A percentile compares a stretch with the other conserved stretches of the same genome.
These are phyloP conservation scores for Elephas maximus DNA, from an alignment of 2,113 vertebrate genomes.

Conservation along the genomic window DNA sequence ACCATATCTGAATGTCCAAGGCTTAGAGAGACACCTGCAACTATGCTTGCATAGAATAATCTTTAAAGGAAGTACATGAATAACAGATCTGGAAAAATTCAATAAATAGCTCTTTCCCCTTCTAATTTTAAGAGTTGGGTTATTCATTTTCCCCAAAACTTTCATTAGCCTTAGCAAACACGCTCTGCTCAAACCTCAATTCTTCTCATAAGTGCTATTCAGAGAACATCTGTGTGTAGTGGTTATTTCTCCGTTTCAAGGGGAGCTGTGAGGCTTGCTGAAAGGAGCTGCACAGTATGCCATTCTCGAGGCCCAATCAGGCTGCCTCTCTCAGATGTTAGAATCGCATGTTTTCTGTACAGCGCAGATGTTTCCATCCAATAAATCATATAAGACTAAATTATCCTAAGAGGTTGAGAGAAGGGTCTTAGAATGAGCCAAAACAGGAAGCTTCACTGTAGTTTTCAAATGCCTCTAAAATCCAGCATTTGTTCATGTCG, in stretches of 20 bases:
- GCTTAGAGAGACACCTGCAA: neutral
- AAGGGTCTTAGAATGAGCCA: slow-evolving; percentile 23
- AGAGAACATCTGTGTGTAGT: slow-evolving; percentile 58
- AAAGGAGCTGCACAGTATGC: slow-evolving; percentile 20
- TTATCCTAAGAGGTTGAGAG: slow-evolving; percentile 51
- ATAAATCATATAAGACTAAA: neutral
- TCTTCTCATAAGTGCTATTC: slow-evolving; percentile 57
- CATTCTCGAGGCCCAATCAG: slow-evolving; percentile 59
- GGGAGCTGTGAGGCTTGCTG: neutral
- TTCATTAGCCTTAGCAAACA: slow-evolving; percentile 68
- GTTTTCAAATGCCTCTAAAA: slow-evolving; percentile 55
- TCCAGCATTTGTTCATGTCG: slow-evolving; percentile 18
- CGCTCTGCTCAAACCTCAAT: neutral
- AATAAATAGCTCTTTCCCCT: slow-evolving; percentile 75
- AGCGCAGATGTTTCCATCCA: slow-evolving; percentile 24
- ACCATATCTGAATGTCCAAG: neutral
- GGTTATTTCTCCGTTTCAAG: slow-evolving; percentile 34
- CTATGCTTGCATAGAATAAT: neutral
- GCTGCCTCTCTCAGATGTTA: slow-evolving; percentile 66
- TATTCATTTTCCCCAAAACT: slow-evolving; percentile 70
- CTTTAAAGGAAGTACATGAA: slow-evolving; percentile 69
- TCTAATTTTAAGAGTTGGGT: slow-evolving; percentile 73
- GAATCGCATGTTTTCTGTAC: slow-evolving; percentile 37
- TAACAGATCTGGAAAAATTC: slow-evolving; percentile 64
- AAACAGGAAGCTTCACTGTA: slow-evolving; percentile 53